Percentiles rank a stretch among this genome's conserved stretches.
Evolutionary conservation across 2,888 invertebrate species (phyloP).

Genomic region (Erpobdella octoculata): DNA sequence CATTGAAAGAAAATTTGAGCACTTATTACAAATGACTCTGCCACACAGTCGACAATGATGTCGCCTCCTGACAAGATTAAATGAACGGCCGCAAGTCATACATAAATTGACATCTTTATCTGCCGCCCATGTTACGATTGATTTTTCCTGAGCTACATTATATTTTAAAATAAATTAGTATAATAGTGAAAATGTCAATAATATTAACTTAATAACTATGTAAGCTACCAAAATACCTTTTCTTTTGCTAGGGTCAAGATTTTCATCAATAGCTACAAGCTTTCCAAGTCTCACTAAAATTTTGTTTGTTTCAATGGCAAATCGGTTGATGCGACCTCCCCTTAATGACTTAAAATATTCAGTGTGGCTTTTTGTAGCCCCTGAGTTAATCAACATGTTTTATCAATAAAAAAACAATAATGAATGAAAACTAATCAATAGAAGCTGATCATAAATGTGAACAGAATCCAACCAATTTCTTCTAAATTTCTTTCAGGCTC

Average conservation of each 20-base stretch:
- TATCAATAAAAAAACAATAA: too few species aligned
- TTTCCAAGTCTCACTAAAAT: constrained; percentile 85
- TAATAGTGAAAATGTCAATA: background rate
- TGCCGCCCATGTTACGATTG: constrained; percentile 81
- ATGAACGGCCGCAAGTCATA: constrained; percentile 79
- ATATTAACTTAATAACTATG: background rate
- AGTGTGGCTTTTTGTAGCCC: constrained; percentile 62
- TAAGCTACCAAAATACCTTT: constrained; percentile 45
- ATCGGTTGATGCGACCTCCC: constrained; percentile 70
- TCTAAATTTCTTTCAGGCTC: too few species aligned
- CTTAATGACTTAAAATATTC: constrained; percentile 67
- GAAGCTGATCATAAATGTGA: too few species aligned
- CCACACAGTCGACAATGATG: constrained; percentile 93
- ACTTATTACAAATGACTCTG: constrained; percentile 81
- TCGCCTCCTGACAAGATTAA: constrained; percentile 73
- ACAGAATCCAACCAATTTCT: too few species aligned
- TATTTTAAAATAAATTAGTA: background rate
- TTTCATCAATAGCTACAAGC: constrained; percentile 67
- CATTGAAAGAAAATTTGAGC: constrained; percentile 75
- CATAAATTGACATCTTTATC: constrained; percentile 81
- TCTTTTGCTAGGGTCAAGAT: constrained; percentile 54
- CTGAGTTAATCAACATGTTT: constrained; percentile 42
- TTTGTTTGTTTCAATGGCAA: constrained; percentile 89
- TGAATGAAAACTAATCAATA: too few species aligned
- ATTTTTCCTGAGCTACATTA: constrained; percentile 59